A percentile compares a stretch with the other conserved stretches of the same genome.
Conservation (phyloP, 1,140 invertebrate species). For the Anoplophora glabripennis region DNA sequence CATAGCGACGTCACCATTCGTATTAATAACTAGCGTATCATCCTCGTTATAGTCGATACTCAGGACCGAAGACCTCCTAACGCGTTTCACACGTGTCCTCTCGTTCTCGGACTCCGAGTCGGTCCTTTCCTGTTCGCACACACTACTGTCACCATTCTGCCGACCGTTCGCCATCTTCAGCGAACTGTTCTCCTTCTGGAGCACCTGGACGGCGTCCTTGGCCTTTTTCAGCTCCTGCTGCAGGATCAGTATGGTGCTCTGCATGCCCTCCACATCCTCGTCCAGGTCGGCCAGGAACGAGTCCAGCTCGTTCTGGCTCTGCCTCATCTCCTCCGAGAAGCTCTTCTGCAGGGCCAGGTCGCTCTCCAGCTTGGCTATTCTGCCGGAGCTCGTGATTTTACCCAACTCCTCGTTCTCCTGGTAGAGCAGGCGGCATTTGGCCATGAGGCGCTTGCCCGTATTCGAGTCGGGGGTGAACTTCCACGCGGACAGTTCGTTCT, state of each 20-base stretch:
- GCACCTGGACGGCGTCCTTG: constrained; percentile 57
- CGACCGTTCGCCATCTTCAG: constrained; percentile 40
- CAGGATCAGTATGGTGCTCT: constrained; percentile 91
- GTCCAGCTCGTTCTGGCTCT: constrained; percentile 94
- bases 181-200: constrained; percentile 46
- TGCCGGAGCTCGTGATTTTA: constrained; percentile 90
- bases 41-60: constrained; percentile 71
- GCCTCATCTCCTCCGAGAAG: constrained; percentile 95
- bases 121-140: constrained; percentile 51
- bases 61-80: constrained; percentile 64
- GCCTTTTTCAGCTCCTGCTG: constrained; percentile 86
- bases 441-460: constrained; percentile 96
- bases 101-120: constrained; percentile 53
- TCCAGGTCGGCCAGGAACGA: constrained; percentile 94
- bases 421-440: constrained; percentile 92
- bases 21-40: constrained; percentile 54
- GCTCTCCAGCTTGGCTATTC: constrained; percentile 92
- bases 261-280: constrained; percentile 97
- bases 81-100: constrained; percentile 57
- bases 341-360: constrained; percentile 93
- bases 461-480: constrained; percentile 98
- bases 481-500: constrained; percentile 97
- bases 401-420: constrained; percentile 98
- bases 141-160: constrained; percentile 44
- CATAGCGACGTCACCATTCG: constrained; percentile 57